Conservation (phyloP, 30 jellyfish, hydroid and myxozoan species). For the Hydractinia echinata region DNA sequence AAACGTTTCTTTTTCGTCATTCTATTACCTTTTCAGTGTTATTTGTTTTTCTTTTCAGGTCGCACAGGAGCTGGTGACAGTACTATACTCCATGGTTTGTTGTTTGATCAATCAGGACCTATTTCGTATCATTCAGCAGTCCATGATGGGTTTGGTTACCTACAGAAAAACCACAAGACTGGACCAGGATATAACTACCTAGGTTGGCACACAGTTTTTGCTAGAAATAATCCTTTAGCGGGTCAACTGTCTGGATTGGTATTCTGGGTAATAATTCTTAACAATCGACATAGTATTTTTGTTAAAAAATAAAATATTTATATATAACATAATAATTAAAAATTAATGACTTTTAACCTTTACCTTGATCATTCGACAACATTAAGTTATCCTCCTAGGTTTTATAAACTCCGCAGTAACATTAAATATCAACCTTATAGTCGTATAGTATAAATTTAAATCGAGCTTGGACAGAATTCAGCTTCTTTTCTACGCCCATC, state of each 20-base stretch:
- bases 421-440: no score
- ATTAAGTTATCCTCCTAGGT: no score
- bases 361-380: no score
- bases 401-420: no score
- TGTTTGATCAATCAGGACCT: conserved; percentile 87
- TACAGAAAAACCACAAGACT: conserved; percentile 49
- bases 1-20: no score
- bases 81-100: conserved; percentile 64
- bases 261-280: conserved; percentile 71
- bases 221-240: conserved; percentile 50
- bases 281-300: neutral
- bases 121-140: conserved; percentile 35
- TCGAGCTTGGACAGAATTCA: no score
- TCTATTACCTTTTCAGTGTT: no score
- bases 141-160: conserved; percentile 82
- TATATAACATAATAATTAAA: no score
- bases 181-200: conserved; percentile 98
- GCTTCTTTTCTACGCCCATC: no score
- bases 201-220: conserved; percentile 77
- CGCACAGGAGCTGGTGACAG: conserved; percentile 96
- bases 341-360: no score
- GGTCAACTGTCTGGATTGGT: conserved; percentile 92
- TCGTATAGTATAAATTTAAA: no score
- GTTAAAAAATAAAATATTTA: no score
- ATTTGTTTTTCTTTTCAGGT: conserved; percentile 31